Conservation (phyloP, 1,140 invertebrate genomes). For the Dryas iulia region DNA sequence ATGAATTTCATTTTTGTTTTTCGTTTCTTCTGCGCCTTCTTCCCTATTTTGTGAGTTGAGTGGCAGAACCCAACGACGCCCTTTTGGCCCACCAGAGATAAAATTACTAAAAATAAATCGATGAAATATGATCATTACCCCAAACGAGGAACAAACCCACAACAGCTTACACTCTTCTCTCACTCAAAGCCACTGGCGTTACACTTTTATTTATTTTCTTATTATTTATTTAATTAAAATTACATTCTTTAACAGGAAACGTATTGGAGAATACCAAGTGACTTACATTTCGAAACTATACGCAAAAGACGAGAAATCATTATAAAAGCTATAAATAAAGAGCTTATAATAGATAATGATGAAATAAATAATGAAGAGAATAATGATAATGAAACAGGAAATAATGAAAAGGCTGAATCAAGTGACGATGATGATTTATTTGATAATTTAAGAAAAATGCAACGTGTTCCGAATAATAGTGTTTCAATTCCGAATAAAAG, state of each 20-base stretch:
- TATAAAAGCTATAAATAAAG: constrained; percentile 62
- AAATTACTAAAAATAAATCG: too few relatives aligned
- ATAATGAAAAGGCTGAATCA: constrained; percentile 39
- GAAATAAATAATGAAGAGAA: constrained; percentile 5
- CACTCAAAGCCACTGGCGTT: too few relatives aligned
- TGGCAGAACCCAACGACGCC: too few relatives aligned
- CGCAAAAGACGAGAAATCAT: constrained; percentile 68
- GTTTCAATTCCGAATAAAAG: constrained; percentile 16
- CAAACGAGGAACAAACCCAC: too few relatives aligned
- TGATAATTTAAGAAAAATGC: constrained; percentile 61
- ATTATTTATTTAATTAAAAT: neutral
- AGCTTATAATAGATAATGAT: constrained; percentile 52
- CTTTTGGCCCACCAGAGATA: too few relatives aligned
- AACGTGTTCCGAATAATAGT: constrained; percentile 3
- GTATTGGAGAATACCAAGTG: constrained; percentile 84
- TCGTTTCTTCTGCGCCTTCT: too few relatives aligned
- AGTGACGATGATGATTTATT: constrained; percentile 69
- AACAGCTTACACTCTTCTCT: too few relatives aligned
- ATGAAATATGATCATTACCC: too few relatives aligned
- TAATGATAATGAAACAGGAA: constrained; percentile 3
- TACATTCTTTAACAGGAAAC: constrained; percentile 67
- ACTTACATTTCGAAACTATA: constrained; percentile 69
- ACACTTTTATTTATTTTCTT: too few relatives aligned
- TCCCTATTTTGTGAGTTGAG: too few relatives aligned
- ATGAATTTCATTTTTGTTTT: too few relatives aligned